Evolutionary conservation across 2,113 vertebrate genomes (phyloP).

Genomic region (Mormyrus lacerda): DNA sequence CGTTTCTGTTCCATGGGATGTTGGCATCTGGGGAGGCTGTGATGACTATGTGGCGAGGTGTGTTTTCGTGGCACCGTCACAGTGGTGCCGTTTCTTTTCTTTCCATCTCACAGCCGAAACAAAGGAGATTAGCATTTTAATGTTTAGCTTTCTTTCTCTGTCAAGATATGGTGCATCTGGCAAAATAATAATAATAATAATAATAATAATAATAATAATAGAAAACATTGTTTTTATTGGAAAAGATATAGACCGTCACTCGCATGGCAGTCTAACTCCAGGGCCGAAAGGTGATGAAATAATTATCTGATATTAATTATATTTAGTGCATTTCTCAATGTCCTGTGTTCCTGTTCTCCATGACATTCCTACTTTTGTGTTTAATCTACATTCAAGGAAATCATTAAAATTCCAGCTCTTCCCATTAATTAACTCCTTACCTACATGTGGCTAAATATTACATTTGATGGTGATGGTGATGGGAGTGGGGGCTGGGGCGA

Average conservation of each 20-base stretch:
- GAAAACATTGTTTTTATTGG: not conserved
- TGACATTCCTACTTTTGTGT: not conserved
- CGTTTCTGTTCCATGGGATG: not conserved
- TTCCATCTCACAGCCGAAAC: not conserved
- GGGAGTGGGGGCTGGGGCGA: constrained; percentile 46
- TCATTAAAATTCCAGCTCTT: constrained; percentile 45
- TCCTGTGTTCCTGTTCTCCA: not conserved
- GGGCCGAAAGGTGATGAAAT: not conserved
- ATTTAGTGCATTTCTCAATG: not conserved
- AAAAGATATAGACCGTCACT: not conserved
- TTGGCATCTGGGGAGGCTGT: not conserved
- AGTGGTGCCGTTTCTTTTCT: not conserved
- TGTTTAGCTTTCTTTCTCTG: not conserved
- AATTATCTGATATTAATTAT: not conserved
- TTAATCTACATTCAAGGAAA: constrained; percentile 17
- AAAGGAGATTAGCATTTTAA: constrained; percentile 30
- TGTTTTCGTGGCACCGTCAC: not conserved
- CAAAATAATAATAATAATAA: not conserved
- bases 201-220: not conserved
- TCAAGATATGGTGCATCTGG: not conserved
- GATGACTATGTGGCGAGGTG: not conserved
- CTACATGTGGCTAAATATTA: constrained; percentile 56
- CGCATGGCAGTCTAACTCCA: not conserved
- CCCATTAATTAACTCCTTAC: constrained; percentile 56
- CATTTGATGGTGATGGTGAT: constrained; percentile 60